Percentiles rank a stretch among this genome's conserved stretches.
Conservation (phyloP, 2,888 invertebrate genomes). For the Sinhomidia bicolor region DNA sequence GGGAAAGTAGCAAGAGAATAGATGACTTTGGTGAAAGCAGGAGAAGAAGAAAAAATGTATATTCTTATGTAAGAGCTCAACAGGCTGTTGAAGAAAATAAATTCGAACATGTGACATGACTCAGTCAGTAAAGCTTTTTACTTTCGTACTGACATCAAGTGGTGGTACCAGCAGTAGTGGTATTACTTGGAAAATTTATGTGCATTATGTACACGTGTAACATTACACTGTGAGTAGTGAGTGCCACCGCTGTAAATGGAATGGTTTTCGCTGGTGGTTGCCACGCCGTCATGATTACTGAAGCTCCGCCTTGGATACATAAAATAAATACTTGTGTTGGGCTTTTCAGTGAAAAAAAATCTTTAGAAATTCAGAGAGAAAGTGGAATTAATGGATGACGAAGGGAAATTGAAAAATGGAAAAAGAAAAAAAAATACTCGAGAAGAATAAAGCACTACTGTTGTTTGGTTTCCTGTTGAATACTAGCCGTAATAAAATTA, state of each 20-base stretch:
- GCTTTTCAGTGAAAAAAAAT: conserved; percentile 33
- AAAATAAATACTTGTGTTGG: conserved; percentile 23
- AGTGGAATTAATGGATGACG: conserved; percentile 19
- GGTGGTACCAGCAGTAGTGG: no score
- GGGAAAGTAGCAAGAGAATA: conserved; percentile 8
- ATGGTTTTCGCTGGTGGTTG: neutral
- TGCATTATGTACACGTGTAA: conserved; percentile 45
- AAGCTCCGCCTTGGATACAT: conserved; percentile 39
- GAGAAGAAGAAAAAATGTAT: conserved; percentile 24
- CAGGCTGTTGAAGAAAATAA: conserved; percentile 66
- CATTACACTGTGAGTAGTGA: neutral
- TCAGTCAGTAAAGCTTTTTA: conserved; percentile 41
- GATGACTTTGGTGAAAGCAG: conserved; percentile 32
- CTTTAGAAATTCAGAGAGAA: conserved; percentile 1
- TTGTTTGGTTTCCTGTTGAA: neutral
- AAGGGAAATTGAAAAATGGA: conserved; percentile 31
- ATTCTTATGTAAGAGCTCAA: conserved; percentile 53
- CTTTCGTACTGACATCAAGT: neutral
- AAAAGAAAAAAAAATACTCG: neutral
- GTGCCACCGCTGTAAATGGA: neutral
- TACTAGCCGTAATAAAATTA: conserved; percentile 9
- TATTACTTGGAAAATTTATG: conserved; percentile 6
- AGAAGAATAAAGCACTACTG: neutral
- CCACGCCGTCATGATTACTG: conserved; percentile 13
- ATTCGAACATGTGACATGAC: conserved; percentile 61